Conservation (phyloP, 2,113 vertebrate species). For the Hypocryptadius cinnamomeus region DNA sequence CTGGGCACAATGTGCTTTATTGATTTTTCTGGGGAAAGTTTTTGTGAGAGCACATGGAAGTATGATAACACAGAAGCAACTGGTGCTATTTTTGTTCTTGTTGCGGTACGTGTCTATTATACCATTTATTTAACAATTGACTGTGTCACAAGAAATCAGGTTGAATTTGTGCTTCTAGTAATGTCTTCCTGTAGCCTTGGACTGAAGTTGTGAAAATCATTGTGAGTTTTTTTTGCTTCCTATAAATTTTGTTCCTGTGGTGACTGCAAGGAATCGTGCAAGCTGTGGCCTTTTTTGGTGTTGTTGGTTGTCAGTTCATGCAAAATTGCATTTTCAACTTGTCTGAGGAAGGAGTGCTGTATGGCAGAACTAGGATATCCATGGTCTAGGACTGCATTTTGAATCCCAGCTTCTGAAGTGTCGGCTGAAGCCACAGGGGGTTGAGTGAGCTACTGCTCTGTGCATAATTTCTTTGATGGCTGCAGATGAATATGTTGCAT, state of each 20-base stretch:
- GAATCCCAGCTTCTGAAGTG: neutral
- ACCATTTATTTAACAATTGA: slow-evolving; percentile 10
- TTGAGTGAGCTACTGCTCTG: slow-evolving; percentile 38
- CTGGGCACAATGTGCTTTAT: slow-evolving; percentile 79
- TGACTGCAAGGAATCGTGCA: neutral
- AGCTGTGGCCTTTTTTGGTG: neutral
- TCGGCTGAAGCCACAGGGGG: slow-evolving; percentile 1
- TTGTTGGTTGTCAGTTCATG: neutral
- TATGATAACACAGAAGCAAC: slow-evolving; percentile 62
- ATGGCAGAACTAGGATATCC: neutral
- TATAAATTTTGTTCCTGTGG: neutral
- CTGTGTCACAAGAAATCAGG: slow-evolving; percentile 47
- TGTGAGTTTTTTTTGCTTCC: neutral
- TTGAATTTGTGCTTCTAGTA: slow-evolving; percentile 37
- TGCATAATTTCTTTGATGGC: slow-evolving; percentile 53
- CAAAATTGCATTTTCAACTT: neutral
- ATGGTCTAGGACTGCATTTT: neutral
- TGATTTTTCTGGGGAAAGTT: slow-evolving; percentile 79
- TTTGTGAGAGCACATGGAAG: slow-evolving; percentile 58
- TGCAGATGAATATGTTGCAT: slow-evolving; percentile 27
- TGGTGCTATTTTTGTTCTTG: slow-evolving; percentile 41
- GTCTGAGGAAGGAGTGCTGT: neutral
- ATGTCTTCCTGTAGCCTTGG: neutral
- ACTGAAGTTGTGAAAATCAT: neutral
- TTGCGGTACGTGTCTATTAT: neutral